These are phyloP conservation scores for Eristalis tenax DNA, from an alignment of 2,888 invertebrate species.

Conservation along the genomic window DNA sequence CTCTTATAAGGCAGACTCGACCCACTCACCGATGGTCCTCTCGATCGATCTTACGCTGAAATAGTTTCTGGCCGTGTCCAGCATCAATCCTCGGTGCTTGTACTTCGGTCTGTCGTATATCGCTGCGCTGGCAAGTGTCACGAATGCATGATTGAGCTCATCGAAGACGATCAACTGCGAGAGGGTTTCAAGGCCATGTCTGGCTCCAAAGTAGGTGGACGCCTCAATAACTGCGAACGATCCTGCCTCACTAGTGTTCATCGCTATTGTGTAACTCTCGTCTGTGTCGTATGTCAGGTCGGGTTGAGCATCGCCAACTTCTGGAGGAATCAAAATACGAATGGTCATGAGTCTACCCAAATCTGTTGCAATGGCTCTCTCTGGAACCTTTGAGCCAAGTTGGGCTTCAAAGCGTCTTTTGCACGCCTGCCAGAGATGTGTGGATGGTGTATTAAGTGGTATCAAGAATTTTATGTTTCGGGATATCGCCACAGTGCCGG, in stretches of 20 bases:
- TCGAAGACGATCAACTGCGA: constrained; percentile 73
- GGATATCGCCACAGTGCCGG: constrained; percentile 77
- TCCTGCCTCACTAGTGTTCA: constrained; percentile 78
- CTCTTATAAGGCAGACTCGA: background rate
- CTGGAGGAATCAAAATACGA: background rate
- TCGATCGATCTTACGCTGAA: constrained; percentile 86
- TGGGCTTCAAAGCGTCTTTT: constrained; percentile 77
- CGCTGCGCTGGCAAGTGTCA: constrained; percentile 84
- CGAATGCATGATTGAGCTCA: constrained; percentile 73
- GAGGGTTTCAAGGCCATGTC: constrained; percentile 83
- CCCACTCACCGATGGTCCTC: constrained; percentile 84
- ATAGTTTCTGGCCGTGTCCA: constrained; percentile 94
- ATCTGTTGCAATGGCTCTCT: constrained; percentile 71
- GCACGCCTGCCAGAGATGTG: constrained; percentile 62
- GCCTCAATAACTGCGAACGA: constrained; percentile 81
- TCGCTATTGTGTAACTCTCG: constrained; percentile 81
- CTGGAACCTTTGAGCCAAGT: constrained; percentile 73
- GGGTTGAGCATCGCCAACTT: constrained; percentile 5
- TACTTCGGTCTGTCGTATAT: constrained; percentile 90
- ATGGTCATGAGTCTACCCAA: constrained; percentile 76
- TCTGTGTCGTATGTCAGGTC: constrained; percentile 81
- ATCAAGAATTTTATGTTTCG: constrained; percentile 76
- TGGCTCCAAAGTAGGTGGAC: constrained; percentile 83
- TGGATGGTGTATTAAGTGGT: constrained; percentile 57
- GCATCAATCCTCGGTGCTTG: constrained; percentile 90